Evolutionary conservation across 53 echinoderm and acorn worm genomes (phyloP), one percentile per base, ranked within the genome.

Genomic region (Mesocentrotus franciscanus): DNA sequence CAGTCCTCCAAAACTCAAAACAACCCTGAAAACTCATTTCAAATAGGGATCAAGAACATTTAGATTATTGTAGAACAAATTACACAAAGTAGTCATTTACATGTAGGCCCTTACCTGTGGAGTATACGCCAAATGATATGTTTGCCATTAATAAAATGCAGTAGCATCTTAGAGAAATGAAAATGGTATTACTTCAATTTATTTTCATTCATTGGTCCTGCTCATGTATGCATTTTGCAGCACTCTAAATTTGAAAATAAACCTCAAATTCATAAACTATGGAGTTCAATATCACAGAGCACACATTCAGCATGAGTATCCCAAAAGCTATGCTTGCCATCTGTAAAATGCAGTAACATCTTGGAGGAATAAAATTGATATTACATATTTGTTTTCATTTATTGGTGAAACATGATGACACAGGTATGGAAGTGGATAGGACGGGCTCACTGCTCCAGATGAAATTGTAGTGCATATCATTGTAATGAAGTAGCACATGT

Each of bases 391-490:
- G 32, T 79, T 35, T 79, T 39, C 39, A 79, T 18, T 79, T 34
- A 79, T 79, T 79, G 56, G 56, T 57, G 57, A 85, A 85, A 85
- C 58, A 10, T n/a, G 58, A 85, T 85, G 57, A 57, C n/a, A 85
- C n/a, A 57, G 10, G 57, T n/a, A 10, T 85, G 85, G 13, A 26
- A 85, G 1, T 57, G 79, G 39, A 79, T 39, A 39, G 8, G 72
- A 72, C 27, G 79, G 20, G 16, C 2, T 16, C 74, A 66, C 26
- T 76, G 76, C 12, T 33, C 39, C 20, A 18, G 35, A 35, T 79
- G 39, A 35, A 35, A 79, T 35, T 4, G 13, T 17, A 14, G 61
- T 33, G 15, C 76, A 76, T 30, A 76, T 33, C 0, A 10, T 9
- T 76, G 39, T 35, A 32, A 14, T 75, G 30, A 10, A 29, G 32